Evolutionary conservation across 2,113 vertebrate species (phyloP).

Genomic region (Eretmochelys imbricata): DNA sequence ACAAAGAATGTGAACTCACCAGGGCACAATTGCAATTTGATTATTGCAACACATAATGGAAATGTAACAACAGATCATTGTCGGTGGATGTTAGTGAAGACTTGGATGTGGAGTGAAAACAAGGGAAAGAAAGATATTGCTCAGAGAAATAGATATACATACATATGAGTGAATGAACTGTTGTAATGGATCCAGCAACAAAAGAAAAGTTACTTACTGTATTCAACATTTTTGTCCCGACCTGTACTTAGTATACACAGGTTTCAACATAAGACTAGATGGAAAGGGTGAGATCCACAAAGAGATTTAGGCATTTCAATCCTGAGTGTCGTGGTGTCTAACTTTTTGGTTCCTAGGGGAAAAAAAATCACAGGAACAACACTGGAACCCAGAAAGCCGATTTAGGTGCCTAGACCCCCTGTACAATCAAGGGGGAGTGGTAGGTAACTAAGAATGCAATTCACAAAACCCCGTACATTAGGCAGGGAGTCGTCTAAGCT

Average conservation of each 20-base stretch:
- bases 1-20: neutral
- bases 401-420: neutral
- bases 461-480: too few relatives aligned
- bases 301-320: neutral
- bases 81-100: neutral
- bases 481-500: too few relatives aligned
- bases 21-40: neutral
- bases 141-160: neutral
- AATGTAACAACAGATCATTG: neutral
- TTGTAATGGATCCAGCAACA: neutral
- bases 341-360: neutral
- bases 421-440: neutral
- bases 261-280: neutral
- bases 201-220: neutral
- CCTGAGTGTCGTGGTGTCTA: neutral
- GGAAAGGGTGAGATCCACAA: neutral
- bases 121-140: neutral
- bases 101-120: neutral
- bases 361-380: neutral
- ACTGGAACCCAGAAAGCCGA: neutral
- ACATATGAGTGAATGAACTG: neutral
- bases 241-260: neutral
- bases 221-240: neutral
- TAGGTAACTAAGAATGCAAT: neutral
- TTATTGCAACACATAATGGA: conserved; percentile 7